Percentiles rank a stretch among this genome's conserved stretches.
Conservation (phyloP, 2,113 vertebrate species). For the Microtus montanus region DNA sequence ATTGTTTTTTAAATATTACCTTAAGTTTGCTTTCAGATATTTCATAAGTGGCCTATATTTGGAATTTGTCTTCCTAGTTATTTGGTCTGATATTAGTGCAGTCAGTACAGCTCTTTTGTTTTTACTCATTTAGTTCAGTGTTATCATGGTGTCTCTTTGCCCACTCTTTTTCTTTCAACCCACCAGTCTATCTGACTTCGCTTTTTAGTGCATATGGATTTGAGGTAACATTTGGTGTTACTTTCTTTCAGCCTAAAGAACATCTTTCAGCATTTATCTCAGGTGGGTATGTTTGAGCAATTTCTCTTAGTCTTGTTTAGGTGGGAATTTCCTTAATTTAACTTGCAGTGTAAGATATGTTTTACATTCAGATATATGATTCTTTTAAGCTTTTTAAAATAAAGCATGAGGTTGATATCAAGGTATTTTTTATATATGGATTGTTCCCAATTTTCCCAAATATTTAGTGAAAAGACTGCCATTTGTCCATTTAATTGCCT, state of each 20-base stretch:
- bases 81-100: background rate
- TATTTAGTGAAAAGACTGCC: background rate
- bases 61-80: background rate
- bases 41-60: background rate
- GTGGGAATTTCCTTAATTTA: background rate
- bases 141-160: background rate
- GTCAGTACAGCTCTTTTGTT: background rate
- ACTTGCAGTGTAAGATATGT: background rate
- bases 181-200: background rate
- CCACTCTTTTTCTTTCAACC: background rate
- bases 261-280: background rate
- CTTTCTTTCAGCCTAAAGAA: background rate
- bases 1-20: background rate
- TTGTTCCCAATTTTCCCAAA: background rate
- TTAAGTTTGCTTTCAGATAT: background rate
- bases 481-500: background rate
- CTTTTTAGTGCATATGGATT: background rate
- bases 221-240: background rate
- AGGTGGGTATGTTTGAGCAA: background rate
- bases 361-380: background rate
- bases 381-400: background rate
- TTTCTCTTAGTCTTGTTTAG: background rate
- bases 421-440: background rate
- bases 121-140: background rate
- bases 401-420: background rate